A percentile compares a stretch with the other conserved stretches of the same genome.
phyloP scores from a whole-genome alignment of 1,140 invertebrate species.

The Lucilia cuprina region DNA sequence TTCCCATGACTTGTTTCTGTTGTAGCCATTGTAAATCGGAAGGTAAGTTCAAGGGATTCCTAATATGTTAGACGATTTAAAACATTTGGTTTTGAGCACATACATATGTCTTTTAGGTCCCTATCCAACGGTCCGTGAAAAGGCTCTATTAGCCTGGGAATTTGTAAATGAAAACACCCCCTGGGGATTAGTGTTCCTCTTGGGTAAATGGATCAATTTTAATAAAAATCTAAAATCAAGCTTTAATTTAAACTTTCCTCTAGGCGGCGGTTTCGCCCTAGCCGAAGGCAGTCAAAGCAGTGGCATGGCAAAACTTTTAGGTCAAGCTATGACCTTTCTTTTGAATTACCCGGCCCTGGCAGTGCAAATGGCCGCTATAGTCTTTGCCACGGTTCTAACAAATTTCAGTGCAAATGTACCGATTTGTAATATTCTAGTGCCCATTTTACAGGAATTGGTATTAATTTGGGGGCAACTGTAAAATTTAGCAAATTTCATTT shows the following conservation, averaged over 20 bases:
- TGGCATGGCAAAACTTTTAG: constrained; percentile 77
- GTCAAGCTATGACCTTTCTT: constrained; percentile 68
- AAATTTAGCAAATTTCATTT: too few species aligned
- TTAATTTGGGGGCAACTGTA: background rate
- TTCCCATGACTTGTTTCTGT: constrained; percentile 74
- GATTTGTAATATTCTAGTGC: constrained; percentile 80
- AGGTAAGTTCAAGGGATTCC: background rate
- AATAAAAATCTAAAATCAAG: too few species aligned
- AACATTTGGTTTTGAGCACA: too few species aligned
- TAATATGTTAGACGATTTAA: too few species aligned
- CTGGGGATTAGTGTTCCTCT: constrained; percentile 75
- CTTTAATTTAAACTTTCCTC: too few species aligned
- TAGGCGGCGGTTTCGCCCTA: constrained; percentile 85
- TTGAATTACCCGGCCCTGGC: constrained; percentile 61
- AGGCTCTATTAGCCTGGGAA: constrained; percentile 74
- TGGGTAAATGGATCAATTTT: constrained; percentile 63
- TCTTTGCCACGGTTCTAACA: constrained; percentile 68
- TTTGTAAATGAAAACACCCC: constrained; percentile 75
- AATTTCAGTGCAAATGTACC: constrained; percentile 85
- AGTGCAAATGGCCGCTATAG: constrained; percentile 66
- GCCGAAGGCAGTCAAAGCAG: constrained; percentile 81
- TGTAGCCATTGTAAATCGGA: background rate
- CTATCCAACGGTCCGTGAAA: constrained; percentile 66
- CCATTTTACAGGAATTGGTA: constrained; percentile 78
- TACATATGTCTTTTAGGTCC: constrained; percentile 62